phyloP scores from a whole-genome alignment of 2,797 vertebrate species.

The Labroides dimidiatus region DNA sequence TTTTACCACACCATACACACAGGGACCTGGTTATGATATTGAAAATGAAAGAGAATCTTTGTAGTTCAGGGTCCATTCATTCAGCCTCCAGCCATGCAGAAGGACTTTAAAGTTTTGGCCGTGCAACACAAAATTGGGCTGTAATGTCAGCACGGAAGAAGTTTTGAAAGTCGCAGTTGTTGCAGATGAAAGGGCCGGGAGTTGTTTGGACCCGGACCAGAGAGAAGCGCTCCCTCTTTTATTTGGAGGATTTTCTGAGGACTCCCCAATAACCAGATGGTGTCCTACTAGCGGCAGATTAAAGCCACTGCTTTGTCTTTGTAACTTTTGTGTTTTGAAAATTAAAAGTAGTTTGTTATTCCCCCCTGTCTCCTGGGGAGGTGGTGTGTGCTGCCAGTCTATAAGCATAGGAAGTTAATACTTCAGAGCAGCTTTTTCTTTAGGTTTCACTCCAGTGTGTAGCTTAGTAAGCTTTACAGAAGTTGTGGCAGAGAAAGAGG shows the following conservation, averaged over 20 bases:
- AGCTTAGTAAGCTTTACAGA: not conserved
- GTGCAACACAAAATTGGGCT: slow-evolving; percentile 12
- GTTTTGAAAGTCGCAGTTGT: slow-evolving; percentile 54
- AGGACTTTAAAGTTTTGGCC: slow-evolving; percentile 42
- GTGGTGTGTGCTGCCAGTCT: slow-evolving; percentile 17
- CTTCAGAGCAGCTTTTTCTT: not conserved
- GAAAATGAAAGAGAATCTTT: slow-evolving; percentile 39
- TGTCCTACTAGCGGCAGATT: slow-evolving; percentile 58
- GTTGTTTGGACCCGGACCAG: slow-evolving; percentile 55
- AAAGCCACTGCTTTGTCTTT: slow-evolving; percentile 62
- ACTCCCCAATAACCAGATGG: slow-evolving; percentile 63
- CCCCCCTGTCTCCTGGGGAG: slow-evolving; percentile 8
- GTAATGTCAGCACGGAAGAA: slow-evolving; percentile 28
- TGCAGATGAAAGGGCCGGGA: slow-evolving; percentile 47
- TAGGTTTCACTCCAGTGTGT: not conserved
- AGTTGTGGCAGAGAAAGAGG: not conserved
- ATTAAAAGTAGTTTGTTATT: slow-evolving; percentile 46
- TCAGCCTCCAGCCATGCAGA: slow-evolving; percentile 35
- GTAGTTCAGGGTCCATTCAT: slow-evolving; percentile 36
- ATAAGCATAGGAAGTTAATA: slow-evolving; percentile 25
- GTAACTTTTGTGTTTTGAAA: slow-evolving; percentile 58
- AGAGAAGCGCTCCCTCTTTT: slow-evolving; percentile 40
- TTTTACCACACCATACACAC: slow-evolving; percentile 20
- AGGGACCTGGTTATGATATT: slow-evolving; percentile 28
- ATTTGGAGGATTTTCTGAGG: slow-evolving; percentile 47